Base-by-base conservation (phyloP, 2,797 vertebrate species). In the Chelidonichthys spinosus region DNA sequence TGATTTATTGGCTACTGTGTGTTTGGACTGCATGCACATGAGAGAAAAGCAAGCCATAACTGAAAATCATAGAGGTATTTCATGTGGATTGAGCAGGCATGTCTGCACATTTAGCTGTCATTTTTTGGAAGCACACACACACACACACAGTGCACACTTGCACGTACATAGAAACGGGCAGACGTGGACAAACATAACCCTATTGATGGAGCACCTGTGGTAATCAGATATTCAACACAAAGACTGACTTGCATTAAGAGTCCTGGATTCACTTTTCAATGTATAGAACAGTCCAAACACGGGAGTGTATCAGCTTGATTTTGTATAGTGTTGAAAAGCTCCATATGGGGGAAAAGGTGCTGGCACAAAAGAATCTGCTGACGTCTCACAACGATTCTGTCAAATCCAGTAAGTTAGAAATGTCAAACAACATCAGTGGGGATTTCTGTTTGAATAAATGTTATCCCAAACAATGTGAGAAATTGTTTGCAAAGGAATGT, bases 11-110 rank as follows among this genome's bases (percentile, higher is more conserved):
- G 79, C 89, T 84, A 69, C 85, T 82, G 83, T 88, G 87, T 78
- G 83, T 86, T 84, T 67, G 60, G 18, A 47, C 78, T 78, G 69
- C 56, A 3, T 74, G 82, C 82, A 83, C 78, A 81, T 74, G 72
- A 87, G 76, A 81, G 47, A 36, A 76, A 42, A 68, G 59, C 0
- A 10, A 82, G 82, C 70, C 76, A 82, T 87, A 88, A 85, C 84
- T 89, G 79, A 88, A 79, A 89, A 74, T 87, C 88, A 90, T 11
- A 82, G 82, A 91, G 77, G 90, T 86, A 89, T 92, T 90, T 80
- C 54, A 85, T 78, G 78, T 70, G 89, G 79, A 91, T 86, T 87
- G 85, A 88, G 52, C 86, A 86, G 89, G 60, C 89, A 86, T 87
- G 91, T 90, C 79, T 80, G 86, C 78, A 85, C 86, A 89, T 78